Percentiles rank a stretch among this genome's conserved stretches.
Conservation (phyloP, 2,113 vertebrate genomes). For the Myodes glareolus region DNA sequence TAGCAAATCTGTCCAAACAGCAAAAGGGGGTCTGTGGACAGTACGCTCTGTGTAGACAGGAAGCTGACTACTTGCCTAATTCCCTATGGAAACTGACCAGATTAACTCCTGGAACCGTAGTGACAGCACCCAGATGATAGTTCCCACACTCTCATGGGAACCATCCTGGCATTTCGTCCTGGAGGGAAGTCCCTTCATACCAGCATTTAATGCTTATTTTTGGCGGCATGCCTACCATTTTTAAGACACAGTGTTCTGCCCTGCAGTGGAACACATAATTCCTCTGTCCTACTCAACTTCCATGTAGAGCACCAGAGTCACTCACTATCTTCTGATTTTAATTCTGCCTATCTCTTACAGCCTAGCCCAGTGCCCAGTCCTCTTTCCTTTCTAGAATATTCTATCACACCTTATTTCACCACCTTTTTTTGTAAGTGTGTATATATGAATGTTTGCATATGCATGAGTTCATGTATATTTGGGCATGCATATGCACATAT, state of each 20-base stretch:
- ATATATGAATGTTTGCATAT: background rate
- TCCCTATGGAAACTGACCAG: background rate
- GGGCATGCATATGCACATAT: background rate
- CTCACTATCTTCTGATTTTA: background rate
- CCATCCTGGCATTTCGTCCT: background rate
- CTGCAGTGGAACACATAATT: background rate
- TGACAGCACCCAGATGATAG: background rate
- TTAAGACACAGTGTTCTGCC: background rate
- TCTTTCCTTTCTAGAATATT: background rate
- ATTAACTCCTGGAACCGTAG: background rate
- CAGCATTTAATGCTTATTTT: background rate
- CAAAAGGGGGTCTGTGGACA: background rate
- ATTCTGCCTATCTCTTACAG: background rate
- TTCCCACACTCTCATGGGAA: background rate
- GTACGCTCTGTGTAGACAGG: background rate
- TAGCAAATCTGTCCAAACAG: background rate
- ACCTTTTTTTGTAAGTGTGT: background rate
- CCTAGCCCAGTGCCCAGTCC: background rate
- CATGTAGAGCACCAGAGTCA: background rate
- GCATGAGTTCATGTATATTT: too few species aligned
- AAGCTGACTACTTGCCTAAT: background rate
- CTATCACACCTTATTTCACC: background rate
- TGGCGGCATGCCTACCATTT: background rate
- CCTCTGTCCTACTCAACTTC: background rate
- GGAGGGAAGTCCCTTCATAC: background rate